Conservation (phyloP, 2,797 vertebrate species). For the Anguilla pacifica region DNA sequence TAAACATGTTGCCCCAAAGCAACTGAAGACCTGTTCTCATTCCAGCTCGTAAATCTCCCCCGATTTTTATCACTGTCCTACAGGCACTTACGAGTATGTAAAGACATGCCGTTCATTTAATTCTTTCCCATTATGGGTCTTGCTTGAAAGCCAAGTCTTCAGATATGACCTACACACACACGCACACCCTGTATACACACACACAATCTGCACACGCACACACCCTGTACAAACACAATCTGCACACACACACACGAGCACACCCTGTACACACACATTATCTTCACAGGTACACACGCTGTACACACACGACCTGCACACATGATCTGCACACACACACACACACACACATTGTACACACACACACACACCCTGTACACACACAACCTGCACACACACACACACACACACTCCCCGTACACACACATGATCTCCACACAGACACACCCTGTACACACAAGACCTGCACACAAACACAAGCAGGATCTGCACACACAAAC, state of each 20-base stretch:
- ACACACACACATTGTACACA: too few species aligned
- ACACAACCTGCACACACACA: background rate
- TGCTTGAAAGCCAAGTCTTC: background rate
- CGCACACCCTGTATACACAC: background rate
- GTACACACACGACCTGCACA: background rate
- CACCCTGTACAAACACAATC: too few species aligned
- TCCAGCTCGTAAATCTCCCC: slow-evolving; percentile 34
- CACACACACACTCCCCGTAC: background rate
- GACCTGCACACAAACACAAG: too few species aligned
- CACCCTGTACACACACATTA: too few species aligned
- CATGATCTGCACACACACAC: too few species aligned
- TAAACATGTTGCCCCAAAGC: slow-evolving; percentile 32
- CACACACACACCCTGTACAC: background rate
- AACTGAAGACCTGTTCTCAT: slow-evolving; percentile 32
- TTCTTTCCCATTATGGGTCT: background rate
- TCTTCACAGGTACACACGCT: too few species aligned
- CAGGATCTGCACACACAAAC: background rate
- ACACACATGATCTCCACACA: background rate
- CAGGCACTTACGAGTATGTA: slow-evolving; percentile 16
- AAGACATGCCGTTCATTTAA: slow-evolving; percentile 11
- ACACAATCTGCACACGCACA: background rate
- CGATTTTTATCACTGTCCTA: slow-evolving; percentile 21
- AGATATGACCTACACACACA: background rate
- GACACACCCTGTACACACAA: background rate
- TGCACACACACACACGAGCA: background rate